Conservation (phyloP, 64 coral and sea anemone genomes). For the Dendrophyllia cribrosa region DNA sequence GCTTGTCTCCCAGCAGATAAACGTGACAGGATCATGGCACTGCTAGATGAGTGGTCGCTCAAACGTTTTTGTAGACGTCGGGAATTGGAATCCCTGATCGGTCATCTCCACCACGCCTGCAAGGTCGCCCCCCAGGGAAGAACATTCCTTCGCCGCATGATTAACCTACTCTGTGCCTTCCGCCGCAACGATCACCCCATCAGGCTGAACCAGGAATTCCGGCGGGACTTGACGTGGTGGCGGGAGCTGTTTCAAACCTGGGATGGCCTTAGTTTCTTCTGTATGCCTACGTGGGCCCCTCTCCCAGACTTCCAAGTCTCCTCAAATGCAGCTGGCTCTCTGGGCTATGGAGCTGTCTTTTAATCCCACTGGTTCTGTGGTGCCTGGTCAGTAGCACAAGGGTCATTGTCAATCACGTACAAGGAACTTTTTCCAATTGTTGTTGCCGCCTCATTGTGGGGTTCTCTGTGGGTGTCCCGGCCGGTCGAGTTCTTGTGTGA, state of each 20-base stretch:
- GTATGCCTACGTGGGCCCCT: conserved; percentile 13
- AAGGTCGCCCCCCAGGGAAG: conserved; percentile 35
- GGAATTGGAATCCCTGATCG: conserved; percentile 16
- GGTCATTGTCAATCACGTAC: conserved; percentile 2
- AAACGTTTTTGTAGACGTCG: background rate
- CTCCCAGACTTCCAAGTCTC: conserved; percentile 36
- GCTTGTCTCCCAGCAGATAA: conserved; percentile 3
- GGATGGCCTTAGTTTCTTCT: conserved; percentile 54
- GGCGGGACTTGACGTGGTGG: conserved; percentile 58
- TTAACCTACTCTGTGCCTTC: conserved; percentile 25
- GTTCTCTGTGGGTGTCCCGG: background rate
- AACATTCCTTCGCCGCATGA: conserved; percentile 41
- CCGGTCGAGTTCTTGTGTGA: conserved; percentile 7
- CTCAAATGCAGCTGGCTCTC: conserved; percentile 31
- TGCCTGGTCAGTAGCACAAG: background rate
- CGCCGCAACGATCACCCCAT: conserved; percentile 54
- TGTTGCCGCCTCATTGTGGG: background rate
- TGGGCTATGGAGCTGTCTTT: conserved; percentile 23
- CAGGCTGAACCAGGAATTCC: conserved; percentile 46
- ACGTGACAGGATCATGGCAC: background rate
- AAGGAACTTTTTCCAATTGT: conserved; percentile 31
- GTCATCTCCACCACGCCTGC: conserved; percentile 51
- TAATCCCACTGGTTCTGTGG: conserved; percentile 19
- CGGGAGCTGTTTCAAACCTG: conserved; percentile 32
- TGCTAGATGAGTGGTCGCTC: background rate